phyloP scores from a whole-genome alignment of 2,797 vertebrate genomes.

The Phataginus tricuspis region DNA sequence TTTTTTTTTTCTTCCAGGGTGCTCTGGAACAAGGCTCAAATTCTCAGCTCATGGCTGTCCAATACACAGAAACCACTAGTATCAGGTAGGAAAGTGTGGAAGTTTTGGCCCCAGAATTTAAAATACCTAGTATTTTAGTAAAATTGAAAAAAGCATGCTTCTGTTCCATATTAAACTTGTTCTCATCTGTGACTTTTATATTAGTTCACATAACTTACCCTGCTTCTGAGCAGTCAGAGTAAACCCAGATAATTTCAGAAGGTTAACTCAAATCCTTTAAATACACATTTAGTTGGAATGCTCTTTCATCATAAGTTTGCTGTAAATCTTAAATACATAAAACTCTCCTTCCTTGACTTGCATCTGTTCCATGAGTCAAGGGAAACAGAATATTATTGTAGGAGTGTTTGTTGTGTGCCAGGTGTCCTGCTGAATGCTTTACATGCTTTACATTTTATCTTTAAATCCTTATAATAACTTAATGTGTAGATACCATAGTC shows the following conservation, averaged over 20 bases:
- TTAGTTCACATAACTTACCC: neutral
- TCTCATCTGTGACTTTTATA: neutral
- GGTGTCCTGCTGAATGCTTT: neutral
- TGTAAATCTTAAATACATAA: neutral
- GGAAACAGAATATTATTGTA: neutral
- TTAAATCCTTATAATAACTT: neutral
- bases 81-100: slow-evolving; percentile 89
- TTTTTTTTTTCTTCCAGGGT: slow-evolving; percentile 85
- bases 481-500: neutral
- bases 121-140: neutral
- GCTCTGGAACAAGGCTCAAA: slow-evolving; percentile 85
- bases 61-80: slow-evolving; percentile 90
- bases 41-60: slow-evolving; percentile 92
- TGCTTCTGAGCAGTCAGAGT: neutral
- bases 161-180: neutral
- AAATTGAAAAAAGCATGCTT: neutral
- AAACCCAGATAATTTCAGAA: neutral
- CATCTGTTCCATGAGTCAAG: neutral
- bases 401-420: neutral
- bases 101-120: neutral
- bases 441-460: neutral
- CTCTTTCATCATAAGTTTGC: neutral
- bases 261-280: neutral
- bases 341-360: neutral
- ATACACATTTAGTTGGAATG: neutral